Percentiles rank a stretch among this genome's conserved stretches.
Evolutionary conservation across 2,888 invertebrate genomes (phyloP).

Genomic region (Drosophila pseudotalamancana): DNA sequence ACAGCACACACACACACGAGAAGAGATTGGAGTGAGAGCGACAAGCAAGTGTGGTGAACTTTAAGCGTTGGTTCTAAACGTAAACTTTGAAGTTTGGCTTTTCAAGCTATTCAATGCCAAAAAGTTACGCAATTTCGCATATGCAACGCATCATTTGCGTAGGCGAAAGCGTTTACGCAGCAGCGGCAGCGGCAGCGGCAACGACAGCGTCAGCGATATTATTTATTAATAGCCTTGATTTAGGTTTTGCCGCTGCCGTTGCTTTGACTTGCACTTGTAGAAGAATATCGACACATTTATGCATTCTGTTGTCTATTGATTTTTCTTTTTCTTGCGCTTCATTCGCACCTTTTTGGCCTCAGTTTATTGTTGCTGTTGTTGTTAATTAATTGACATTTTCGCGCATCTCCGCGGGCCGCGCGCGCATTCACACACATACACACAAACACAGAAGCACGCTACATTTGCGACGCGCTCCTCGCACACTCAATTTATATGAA

Average conservation of each 20-base stretch:
- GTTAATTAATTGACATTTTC: slow-evolving; percentile 70
- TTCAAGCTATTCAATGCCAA: slow-evolving; percentile 35
- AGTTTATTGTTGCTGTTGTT: slow-evolving; percentile 47
- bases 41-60: slow-evolving; percentile 40
- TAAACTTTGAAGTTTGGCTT: slow-evolving; percentile 37
- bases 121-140: slow-evolving; percentile 55
- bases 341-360: slow-evolving; percentile 73
- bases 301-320: slow-evolving; percentile 69
- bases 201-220: slow-evolving; percentile 21
- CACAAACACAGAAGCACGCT: slow-evolving; percentile 10
- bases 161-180: slow-evolving; percentile 31
- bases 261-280: slow-evolving; percentile 38
- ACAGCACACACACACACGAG: slow-evolving; percentile 49
- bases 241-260: slow-evolving; percentile 25
- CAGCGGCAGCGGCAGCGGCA: slow-evolving; percentile 2
- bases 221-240: slow-evolving; percentile 66
- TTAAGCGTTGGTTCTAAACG: slow-evolving; percentile 53
- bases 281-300: slow-evolving; percentile 62
- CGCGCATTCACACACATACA: slow-evolving; percentile 25
- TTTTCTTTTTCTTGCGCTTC: slow-evolving; percentile 78
- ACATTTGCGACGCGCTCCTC: slow-evolving; percentile 29
- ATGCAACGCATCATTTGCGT: slow-evolving; percentile 66
- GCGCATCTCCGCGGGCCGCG: slow-evolving; percentile 55
- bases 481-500: slow-evolving; percentile 7
- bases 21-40: slow-evolving; percentile 13